These are phyloP conservation scores for Myripristis murdjan DNA, from an alignment of 2,797 vertebrate species.

Conservation along the genomic window DNA sequence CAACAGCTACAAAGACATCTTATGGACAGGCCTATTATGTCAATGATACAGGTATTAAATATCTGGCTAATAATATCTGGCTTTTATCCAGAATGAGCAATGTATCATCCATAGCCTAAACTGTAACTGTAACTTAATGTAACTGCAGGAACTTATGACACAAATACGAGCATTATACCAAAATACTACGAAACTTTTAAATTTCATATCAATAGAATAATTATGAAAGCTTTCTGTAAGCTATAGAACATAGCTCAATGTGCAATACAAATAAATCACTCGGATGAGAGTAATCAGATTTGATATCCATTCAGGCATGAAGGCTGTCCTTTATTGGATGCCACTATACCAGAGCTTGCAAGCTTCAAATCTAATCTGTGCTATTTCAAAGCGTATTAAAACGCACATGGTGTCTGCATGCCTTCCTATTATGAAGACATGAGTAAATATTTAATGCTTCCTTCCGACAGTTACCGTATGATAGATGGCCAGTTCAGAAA, in stretches of 20 bases:
- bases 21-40: too few relatives aligned
- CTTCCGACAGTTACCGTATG: not conserved
- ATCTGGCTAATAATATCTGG: not conserved
- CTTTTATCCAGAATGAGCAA: not conserved
- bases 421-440: constrained; percentile 22
- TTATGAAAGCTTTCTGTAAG: constrained; percentile 3
- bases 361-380: constrained; percentile 28
- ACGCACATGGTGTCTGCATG: constrained; percentile 43
- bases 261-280: constrained; percentile 58
- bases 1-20: too few relatives aligned
- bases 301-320: constrained; percentile 62
- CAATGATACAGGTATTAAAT: too few relatives aligned
- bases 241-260: constrained; percentile 18
- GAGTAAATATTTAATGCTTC: constrained; percentile 26
- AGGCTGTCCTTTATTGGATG: constrained; percentile 69
- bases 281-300: constrained; percentile 73
- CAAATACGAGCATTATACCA: not conserved
- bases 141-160: not conserved
- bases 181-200: not conserved
- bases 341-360: constrained; percentile 49
- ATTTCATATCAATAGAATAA: not conserved
- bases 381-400: constrained; percentile 52
- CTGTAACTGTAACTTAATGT: not conserved
- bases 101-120: not conserved
- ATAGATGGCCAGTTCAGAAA: constrained; percentile 1